These are phyloP conservation scores for Oppia nitens DNA, from an alignment of 1,140 invertebrate genomes.

Conservation along the genomic window DNA sequence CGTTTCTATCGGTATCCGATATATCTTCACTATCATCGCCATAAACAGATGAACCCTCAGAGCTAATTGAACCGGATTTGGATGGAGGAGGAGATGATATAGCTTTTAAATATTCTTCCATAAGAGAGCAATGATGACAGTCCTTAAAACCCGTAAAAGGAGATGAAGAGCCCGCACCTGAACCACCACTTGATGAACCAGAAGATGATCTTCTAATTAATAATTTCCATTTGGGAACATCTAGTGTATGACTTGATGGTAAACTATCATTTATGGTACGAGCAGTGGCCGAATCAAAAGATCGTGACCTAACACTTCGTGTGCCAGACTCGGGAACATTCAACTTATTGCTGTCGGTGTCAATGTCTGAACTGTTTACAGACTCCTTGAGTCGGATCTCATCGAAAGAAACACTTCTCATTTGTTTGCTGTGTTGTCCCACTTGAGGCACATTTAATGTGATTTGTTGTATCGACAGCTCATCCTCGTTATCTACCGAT, in stretches of 20 bases:
- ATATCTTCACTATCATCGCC: conserved; percentile 16
- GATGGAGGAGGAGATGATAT: conserved; percentile 8
- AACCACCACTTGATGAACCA: background rate
- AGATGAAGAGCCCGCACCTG: background rate
- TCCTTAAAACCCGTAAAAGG: conserved; percentile 35
- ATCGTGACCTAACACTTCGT: conserved; percentile 2
- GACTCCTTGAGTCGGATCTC: conserved; percentile 61
- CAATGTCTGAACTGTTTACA: conserved; percentile 59
- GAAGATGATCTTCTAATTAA: conserved; percentile 16
- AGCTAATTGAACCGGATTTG: conserved; percentile 14
- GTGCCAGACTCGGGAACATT: conserved; percentile 5
- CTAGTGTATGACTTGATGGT: conserved; percentile 6
- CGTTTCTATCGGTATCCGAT: background rate
- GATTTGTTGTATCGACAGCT: background rate
- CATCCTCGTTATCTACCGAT: background rate
- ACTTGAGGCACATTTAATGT: background rate
- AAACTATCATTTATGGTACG: background rate
- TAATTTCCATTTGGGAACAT: conserved; percentile 18
- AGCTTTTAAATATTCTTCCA: conserved; percentile 18
- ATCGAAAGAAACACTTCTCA: conserved; percentile 66
- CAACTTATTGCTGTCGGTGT: conserved; percentile 29
- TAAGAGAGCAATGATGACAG: conserved; percentile 26
- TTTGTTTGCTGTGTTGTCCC: conserved; percentile 39
- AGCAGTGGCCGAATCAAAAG: conserved; percentile 5
- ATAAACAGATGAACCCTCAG: conserved; percentile 12